Evolutionary conservation across 1,140 invertebrate species (phyloP).

Genomic region (Bacillus rossius): DNA sequence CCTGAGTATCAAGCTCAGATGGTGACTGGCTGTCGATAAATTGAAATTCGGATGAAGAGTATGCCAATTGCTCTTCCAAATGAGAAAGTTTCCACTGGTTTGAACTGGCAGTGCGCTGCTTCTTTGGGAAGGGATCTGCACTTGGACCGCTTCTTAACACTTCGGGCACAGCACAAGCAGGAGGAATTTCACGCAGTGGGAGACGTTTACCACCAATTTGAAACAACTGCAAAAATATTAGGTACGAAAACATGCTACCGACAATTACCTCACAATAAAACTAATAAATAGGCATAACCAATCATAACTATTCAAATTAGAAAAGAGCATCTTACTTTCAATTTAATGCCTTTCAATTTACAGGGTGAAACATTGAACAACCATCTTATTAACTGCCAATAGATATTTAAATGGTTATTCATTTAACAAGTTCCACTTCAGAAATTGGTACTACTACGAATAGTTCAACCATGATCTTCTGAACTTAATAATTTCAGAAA

Average conservation of each 20-base stretch:
- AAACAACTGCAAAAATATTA: background rate
- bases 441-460: no score
- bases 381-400: no score
- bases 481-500: no score
- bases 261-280: no score
- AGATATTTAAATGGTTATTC: no score
- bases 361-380: no score
- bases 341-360: background rate
- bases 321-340: no score
- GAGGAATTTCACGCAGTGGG: slow-evolving; percentile 6
- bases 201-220: slow-evolving; percentile 2
- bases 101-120: slow-evolving; percentile 29
- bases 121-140: slow-evolving; percentile 32
- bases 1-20: background rate
- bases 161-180: slow-evolving; percentile 25
- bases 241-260: no score
- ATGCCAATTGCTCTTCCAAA: slow-evolving; percentile 46
- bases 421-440: no score
- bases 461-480: no score
- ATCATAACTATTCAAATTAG: no score
- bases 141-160: slow-evolving; percentile 22
- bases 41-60: slow-evolving; percentile 44
- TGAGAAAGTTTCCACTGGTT: slow-evolving; percentile 41
- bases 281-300: no score
- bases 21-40: slow-evolving; percentile 52